phyloP scores from a whole-genome alignment of 2,888 invertebrate genomes.

The Acrocyrtus sp. region DNA sequence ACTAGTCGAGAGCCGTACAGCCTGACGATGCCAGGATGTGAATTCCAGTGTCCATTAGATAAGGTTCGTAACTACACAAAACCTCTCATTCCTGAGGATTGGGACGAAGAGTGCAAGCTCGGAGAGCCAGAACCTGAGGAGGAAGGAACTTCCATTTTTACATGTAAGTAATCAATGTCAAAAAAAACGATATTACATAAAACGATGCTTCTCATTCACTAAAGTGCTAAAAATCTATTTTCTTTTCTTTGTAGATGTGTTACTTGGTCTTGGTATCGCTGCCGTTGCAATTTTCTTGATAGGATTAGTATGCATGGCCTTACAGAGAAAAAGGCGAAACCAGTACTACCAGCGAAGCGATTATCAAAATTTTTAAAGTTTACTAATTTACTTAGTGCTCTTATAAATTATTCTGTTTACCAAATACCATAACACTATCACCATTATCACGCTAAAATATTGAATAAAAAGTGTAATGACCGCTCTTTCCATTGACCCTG shows the following conservation, averaged over 20 bases:
- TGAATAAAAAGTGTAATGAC: too few species aligned
- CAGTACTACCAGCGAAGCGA: slow-evolving; percentile 9
- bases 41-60: slow-evolving; percentile 43
- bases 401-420: too few species aligned
- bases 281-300: slow-evolving; percentile 20
- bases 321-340: slow-evolving; percentile 20
- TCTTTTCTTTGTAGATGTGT: slow-evolving; percentile 12
- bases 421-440: too few species aligned
- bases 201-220: too few species aligned
- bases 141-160: slow-evolving; percentile 15
- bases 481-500: too few species aligned
- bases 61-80: slow-evolving; percentile 26
- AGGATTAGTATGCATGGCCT: slow-evolving; percentile 27
- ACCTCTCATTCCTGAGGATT: slow-evolving; percentile 40
- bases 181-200: too few species aligned
- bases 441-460: too few species aligned
- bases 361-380: slow-evolving; percentile 34
- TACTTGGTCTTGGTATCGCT: slow-evolving; percentile 8
- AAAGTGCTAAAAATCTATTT: too few species aligned
- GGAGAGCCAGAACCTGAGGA: background rate
- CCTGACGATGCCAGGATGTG: slow-evolving; percentile 46
- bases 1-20: slow-evolving; percentile 33
- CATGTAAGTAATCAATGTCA: slow-evolving; percentile 21
- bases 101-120: slow-evolving; percentile 47
- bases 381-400: too few species aligned